Conservation (phyloP, 2,888 invertebrate species). For the Anodontia alba region DNA sequence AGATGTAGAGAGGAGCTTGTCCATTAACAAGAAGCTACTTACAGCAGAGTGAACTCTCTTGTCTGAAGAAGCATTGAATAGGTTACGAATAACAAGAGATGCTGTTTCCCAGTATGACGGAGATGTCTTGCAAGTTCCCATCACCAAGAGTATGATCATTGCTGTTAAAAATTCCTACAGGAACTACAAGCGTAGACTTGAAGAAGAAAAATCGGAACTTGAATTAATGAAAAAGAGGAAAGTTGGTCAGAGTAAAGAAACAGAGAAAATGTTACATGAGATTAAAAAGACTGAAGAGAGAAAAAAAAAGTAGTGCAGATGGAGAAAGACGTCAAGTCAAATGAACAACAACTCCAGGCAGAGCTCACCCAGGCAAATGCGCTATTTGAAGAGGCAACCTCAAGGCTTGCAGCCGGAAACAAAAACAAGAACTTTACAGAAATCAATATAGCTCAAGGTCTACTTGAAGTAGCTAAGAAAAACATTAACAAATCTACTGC, state of each 20-base stretch:
- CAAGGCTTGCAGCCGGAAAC: conserved; percentile 33
- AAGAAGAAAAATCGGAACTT: conserved; percentile 26
- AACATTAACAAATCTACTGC: too few relatives aligned
- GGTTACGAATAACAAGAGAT: conserved; percentile 37
- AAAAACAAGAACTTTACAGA: too few relatives aligned
- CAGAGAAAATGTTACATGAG: conserved; percentile 3
- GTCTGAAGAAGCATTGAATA: conserved; percentile 44
- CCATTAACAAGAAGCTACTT: conserved; percentile 41
- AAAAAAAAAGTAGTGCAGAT: too few relatives aligned
- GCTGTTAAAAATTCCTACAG: conserved; percentile 24
- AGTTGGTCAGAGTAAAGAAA: conserved; percentile 6
- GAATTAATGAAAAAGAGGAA: not conserved
- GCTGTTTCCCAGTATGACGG: conserved; percentile 30
- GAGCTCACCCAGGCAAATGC: conserved; percentile 42
- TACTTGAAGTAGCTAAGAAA: too few relatives aligned
- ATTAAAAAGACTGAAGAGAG: conserved; percentile 18
- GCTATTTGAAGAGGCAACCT: conserved; percentile 57
- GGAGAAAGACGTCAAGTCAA: conserved; percentile 35
- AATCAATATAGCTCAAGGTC: too few relatives aligned
- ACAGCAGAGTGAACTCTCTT: conserved; percentile 37
- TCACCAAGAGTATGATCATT: conserved; percentile 6
- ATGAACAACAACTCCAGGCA: conserved; percentile 35
- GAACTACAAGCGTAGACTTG: conserved; percentile 25
- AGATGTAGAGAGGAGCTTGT: conserved; percentile 44
- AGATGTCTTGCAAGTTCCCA: conserved; percentile 36